A percentile compares a stretch with the other conserved stretches of the same genome.
Evolutionary conservation across 2,113 vertebrate genomes (phyloP).

Genomic region (Brachirus orientalis): DNA sequence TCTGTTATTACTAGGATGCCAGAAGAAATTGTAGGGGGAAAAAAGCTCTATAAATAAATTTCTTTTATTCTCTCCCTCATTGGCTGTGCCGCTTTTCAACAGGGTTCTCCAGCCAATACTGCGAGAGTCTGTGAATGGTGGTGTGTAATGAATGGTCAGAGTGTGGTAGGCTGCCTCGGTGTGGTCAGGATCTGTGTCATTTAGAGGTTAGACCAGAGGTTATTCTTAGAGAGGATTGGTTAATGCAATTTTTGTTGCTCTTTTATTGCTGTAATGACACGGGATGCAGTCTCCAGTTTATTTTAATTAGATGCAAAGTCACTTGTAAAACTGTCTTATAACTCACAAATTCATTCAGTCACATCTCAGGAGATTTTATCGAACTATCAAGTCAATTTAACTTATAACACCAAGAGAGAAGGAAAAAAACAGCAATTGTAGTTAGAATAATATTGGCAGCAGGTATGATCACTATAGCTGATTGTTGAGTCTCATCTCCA

Average conservation of each 20-base stretch:
- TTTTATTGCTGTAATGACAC: slow-evolving; percentile 61
- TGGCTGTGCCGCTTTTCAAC: slow-evolving; percentile 60
- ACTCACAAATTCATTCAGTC: slow-evolving; percentile 23
- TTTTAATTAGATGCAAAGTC: slow-evolving; percentile 64
- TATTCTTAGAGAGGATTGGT: slow-evolving; percentile 70
- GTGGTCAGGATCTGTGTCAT: slow-evolving; percentile 63
- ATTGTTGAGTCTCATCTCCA: no score
- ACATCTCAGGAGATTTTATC: not conserved
- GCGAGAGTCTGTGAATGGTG: slow-evolving; percentile 24
- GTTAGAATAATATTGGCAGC: no score
- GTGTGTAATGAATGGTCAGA: slow-evolving; percentile 56
- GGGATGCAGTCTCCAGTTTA: slow-evolving; percentile 38
- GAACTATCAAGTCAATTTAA: not conserved
- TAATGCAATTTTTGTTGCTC: slow-evolving; percentile 58
- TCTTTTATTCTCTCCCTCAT: slow-evolving; percentile 49
- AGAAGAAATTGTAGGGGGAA: slow-evolving; percentile 41
- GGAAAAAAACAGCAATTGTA: no score
- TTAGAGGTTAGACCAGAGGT: slow-evolving; percentile 54
- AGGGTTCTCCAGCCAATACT: slow-evolving; percentile 40
- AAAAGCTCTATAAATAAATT: slow-evolving; percentile 62
- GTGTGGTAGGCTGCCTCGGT: slow-evolving; percentile 41
- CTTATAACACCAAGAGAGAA: no score
- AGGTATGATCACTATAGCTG: no score
- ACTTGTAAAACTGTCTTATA: slow-evolving; percentile 40
- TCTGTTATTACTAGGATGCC: slow-evolving; percentile 69